Evolutionary conservation across 2,797 vertebrate genomes (phyloP), one percentile per base, ranked within the genome.

Genomic region (Sebastes itinus): DNA sequence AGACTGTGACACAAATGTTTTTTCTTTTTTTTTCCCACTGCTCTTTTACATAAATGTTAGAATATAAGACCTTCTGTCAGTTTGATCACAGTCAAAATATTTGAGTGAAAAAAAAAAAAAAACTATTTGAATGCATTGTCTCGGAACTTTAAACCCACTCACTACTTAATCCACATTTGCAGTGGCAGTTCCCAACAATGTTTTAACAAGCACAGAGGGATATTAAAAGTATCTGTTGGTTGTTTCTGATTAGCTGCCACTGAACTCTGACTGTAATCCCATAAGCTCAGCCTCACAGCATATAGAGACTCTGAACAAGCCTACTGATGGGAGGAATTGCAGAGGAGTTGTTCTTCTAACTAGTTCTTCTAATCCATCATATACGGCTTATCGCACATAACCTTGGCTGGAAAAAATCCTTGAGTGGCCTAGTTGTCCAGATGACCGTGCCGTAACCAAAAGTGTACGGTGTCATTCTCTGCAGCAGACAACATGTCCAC

Each of bases 211-310:
- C 87, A 20, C 78, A 78, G 78, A 76, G 79, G 90, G 85, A 90
- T 90, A 88, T 93, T 92, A 86, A 91, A 91, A 91, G 84, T 86
- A 88, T 89, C 89, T 85, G 85, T 90, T 92, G 87, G 90, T 92
- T 89, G 88, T 94, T 92, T 90, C 87, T 89, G 88, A 91, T 92
- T 89, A 92, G 86, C 89, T 91, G 91, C 91, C 91, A 93, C 90
- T 92, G 91, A 93, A 92, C 88, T 88, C 81, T 88, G 89, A 88
- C 89, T 83, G 75, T 94, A 92, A 94, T 93, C 93, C 92, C 79
- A 83, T 91, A 91, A 92, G 72, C 87, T 84, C 72, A 72, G 88
- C 89, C 83, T 81, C 77, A 69, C 75, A 75, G 89, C 82, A 56
- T 55, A 74, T 55, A 74, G 63, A 82, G 59, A 68, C 81, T 89